Percentiles rank a stretch among this genome's conserved stretches.
These are phyloP conservation scores for Neoscelio sp. DNA, from an alignment of 2,888 invertebrate genomes.

Conservation along the genomic window DNA sequence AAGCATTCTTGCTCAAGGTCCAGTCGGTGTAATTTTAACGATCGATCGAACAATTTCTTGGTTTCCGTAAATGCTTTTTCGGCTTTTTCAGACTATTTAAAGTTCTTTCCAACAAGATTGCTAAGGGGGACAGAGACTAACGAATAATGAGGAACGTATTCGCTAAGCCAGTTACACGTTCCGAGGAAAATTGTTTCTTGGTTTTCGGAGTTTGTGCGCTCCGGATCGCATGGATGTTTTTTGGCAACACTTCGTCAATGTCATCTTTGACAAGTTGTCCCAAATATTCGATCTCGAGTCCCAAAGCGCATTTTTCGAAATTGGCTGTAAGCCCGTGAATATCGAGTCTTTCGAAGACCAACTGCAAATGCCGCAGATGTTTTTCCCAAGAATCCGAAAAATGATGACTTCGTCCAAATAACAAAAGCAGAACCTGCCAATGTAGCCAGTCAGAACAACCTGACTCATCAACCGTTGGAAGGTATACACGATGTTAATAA, in stretches of 20 bases:
- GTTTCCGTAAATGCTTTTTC: background rate
- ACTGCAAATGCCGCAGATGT: slow-evolving; percentile 4
- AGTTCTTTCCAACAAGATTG: background rate
- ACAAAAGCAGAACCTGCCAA: too few relatives aligned
- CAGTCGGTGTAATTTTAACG: background rate
- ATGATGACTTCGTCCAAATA: too few relatives aligned
- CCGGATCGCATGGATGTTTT: background rate
- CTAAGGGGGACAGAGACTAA: slow-evolving; percentile 2
- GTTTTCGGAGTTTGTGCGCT: background rate
- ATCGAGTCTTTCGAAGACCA: slow-evolving; percentile 8
- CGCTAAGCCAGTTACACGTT: slow-evolving; percentile 23
- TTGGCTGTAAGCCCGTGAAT: slow-evolving; percentile 15
- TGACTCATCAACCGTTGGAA: too few relatives aligned
- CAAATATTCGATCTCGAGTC: background rate
- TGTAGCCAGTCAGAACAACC: too few relatives aligned
- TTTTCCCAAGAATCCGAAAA: too few relatives aligned
- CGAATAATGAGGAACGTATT: slow-evolving; percentile 21
- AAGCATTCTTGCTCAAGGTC: too few relatives aligned
- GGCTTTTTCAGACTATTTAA: background rate
- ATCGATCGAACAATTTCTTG: background rate
- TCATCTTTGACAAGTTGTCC: background rate
- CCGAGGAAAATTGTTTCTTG: slow-evolving; percentile 11
- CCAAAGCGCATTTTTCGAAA: slow-evolving; percentile 3
- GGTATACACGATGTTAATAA: too few relatives aligned
- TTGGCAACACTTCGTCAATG: background rate